phyloP scores from a whole-genome alignment of 2,888 invertebrate species.

The Gisinianus flammeolus region DNA sequence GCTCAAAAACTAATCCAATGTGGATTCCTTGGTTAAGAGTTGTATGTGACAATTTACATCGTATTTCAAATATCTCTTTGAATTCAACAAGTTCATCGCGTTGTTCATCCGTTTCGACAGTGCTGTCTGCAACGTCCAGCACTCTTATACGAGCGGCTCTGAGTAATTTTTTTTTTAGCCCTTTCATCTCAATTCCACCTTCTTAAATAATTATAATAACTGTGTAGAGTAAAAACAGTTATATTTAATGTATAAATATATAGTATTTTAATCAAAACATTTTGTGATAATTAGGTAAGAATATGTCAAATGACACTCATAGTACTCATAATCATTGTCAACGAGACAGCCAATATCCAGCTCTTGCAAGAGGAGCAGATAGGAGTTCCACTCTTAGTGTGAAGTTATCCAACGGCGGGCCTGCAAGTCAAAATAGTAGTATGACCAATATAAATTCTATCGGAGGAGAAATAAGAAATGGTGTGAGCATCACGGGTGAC shows the following conservation, averaged over 20 bases:
- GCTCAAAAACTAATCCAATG: constrained; percentile 48
- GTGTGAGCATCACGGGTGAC: constrained; percentile 44
- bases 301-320: constrained; percentile 50
- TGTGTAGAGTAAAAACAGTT: too few species aligned
- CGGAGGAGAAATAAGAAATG: constrained; percentile 43
- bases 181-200: too few species aligned
- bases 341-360: constrained; percentile 26
- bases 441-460: constrained; percentile 56
- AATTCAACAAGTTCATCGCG: constrained; percentile 51
- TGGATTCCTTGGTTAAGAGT: constrained; percentile 58
- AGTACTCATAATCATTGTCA: constrained; percentile 53
- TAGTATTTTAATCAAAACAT: too few species aligned
- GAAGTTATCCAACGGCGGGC: constrained; percentile 46
- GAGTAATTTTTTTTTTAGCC: too few species aligned
- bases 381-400: constrained; percentile 54
- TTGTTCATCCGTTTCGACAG: constrained; percentile 58
- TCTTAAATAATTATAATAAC: too few species aligned
- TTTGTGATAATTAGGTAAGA: too few species aligned
- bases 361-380: constrained; percentile 38
- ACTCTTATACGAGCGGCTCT: constrained; percentile 57
- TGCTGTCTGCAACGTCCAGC: constrained; percentile 55
- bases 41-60: constrained; percentile 58
- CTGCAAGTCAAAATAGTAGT: constrained; percentile 56
- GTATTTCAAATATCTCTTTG: constrained; percentile 50
- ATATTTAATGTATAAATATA: too few species aligned